phyloP scores from a whole-genome alignment of 2,113 vertebrate genomes.

The Mesitornis unicolor region DNA sequence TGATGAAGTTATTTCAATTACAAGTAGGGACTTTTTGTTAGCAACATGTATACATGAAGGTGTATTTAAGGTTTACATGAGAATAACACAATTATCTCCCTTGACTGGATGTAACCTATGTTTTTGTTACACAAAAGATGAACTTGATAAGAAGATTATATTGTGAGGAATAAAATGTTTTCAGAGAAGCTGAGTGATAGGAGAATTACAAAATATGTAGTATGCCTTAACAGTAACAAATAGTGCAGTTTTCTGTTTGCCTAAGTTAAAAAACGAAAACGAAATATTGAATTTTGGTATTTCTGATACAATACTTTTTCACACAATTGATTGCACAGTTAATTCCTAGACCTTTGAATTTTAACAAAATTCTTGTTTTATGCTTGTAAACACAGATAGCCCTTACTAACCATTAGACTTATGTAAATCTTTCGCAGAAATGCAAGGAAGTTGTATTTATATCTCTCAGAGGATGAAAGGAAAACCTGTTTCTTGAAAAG shows the following conservation, averaged over 20 bases:
- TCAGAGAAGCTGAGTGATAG: not conserved
- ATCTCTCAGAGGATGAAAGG: not conserved
- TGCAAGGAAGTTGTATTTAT: not conserved
- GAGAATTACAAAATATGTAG: not conserved
- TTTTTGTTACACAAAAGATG: not conserved
- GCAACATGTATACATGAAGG: not conserved
- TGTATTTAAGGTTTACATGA: not conserved
- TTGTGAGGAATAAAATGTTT: not conserved
- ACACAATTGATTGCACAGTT: not conserved
- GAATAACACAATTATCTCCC: not conserved
- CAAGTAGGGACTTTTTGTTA: not conserved
- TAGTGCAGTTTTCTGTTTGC: not conserved
- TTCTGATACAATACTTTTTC: not conserved
- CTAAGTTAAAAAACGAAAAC: not conserved
- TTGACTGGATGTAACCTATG: not conserved
- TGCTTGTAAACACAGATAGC: not conserved
- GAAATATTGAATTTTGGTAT: not conserved
- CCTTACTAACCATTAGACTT: not conserved
- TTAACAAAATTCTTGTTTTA: not conserved
- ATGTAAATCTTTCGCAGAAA: not conserved
- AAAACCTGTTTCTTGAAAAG: not conserved
- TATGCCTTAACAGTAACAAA: not conserved
- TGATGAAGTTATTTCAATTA: not conserved
- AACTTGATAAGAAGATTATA: not conserved
- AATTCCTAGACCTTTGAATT: not conserved